Percentiles rank a stretch among this genome's conserved stretches.
These are phyloP conservation scores for Neodon shergylaensis DNA, from an alignment of 2,113 vertebrate species.

Conservation along the genomic window DNA sequence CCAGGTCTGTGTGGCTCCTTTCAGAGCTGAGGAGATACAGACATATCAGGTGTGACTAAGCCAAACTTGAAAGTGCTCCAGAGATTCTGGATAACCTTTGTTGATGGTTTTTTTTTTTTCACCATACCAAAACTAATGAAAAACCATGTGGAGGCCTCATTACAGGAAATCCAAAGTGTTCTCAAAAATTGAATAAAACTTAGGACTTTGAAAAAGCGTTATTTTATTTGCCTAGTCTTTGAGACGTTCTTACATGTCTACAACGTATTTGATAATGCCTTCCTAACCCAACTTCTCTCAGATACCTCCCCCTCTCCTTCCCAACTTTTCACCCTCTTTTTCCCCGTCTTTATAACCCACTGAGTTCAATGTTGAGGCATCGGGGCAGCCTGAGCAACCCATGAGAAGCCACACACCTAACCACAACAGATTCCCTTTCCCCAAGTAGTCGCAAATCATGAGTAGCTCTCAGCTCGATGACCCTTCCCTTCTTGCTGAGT, in stretches of 20 bases:
- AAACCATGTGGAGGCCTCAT: not conserved
- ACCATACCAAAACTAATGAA: not conserved
- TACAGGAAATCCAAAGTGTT: not conserved
- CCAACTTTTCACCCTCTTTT: not conserved
- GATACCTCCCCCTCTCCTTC: too few species aligned
- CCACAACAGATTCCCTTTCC: not conserved
- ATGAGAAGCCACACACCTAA: not conserved
- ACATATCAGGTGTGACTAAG: not conserved
- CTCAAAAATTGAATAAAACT: conserved; percentile 18
- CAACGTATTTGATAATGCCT: not conserved
- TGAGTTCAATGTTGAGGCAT: not conserved
- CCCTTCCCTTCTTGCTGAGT: not conserved
- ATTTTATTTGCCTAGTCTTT: not conserved
- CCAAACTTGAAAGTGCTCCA: not conserved
- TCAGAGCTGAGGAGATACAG: conserved; percentile 45
- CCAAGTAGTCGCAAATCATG: not conserved
- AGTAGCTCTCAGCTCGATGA: not conserved
- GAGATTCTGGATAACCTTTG: not conserved
- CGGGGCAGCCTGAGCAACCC: not conserved
- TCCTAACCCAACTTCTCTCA: not conserved
- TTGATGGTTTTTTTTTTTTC: conserved; percentile 37
- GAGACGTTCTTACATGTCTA: not conserved
- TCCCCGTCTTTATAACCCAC: not conserved
- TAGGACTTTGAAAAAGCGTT: too few species aligned
- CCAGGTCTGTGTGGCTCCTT: not conserved